Conservation (phyloP, 1,140 invertebrate species). For the Eumaeus atala region DNA sequence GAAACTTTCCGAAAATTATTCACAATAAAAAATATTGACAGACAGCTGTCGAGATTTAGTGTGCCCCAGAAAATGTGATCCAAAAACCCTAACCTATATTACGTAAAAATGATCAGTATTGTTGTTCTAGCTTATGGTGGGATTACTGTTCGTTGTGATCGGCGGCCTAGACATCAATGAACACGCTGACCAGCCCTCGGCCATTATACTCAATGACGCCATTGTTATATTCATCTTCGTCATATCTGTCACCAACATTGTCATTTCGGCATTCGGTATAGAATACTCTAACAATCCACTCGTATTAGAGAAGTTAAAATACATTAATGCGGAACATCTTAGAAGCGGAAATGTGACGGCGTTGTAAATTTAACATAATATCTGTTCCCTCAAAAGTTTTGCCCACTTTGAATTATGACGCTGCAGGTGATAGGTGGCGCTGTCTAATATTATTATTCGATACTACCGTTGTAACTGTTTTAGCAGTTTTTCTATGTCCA, state of each 20-base stretch:
- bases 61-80: too few relatives aligned
- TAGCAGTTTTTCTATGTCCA: too few relatives aligned
- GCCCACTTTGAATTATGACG: too few relatives aligned
- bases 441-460: too few relatives aligned
- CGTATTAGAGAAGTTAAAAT: slow-evolving; percentile 54
- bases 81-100: too few relatives aligned
- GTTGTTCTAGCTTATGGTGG: slow-evolving; percentile 81
- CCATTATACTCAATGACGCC: slow-evolving; percentile 84
- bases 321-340: slow-evolving; percentile 57
- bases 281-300: slow-evolving; percentile 81
- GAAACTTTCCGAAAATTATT: too few relatives aligned
- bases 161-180: slow-evolving; percentile 87
- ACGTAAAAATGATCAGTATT: too few relatives aligned
- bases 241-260: slow-evolving; percentile 85
- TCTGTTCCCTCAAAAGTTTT: too few relatives aligned
- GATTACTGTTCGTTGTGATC: slow-evolving; percentile 85
- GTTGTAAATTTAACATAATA: background rate
- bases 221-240: slow-evolving; percentile 86
- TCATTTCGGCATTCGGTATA: slow-evolving; percentile 88
- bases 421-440: too few relatives aligned
- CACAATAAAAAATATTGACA: too few relatives aligned
- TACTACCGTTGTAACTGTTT: too few relatives aligned
- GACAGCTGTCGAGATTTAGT: too few relatives aligned
- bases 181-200: slow-evolving; percentile 79
- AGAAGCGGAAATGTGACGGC: slow-evolving; percentile 43